A percentile compares a stretch with the other conserved stretches of the same genome.
Conservation (phyloP, 2,797 vertebrate genomes). For the Syndactyla subalaris region DNA sequence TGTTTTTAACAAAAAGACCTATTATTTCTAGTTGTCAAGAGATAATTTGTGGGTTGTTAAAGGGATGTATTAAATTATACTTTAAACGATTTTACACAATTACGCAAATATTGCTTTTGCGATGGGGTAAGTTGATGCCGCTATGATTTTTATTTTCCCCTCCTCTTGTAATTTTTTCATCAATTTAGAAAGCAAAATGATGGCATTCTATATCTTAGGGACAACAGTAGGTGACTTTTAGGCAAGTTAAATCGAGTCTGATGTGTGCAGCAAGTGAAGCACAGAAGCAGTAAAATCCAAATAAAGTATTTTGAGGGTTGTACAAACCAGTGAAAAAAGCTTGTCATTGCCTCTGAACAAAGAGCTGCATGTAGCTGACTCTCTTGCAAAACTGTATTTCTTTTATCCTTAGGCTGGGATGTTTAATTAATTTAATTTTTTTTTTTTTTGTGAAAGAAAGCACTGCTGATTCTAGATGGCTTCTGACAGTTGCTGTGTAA, state of each 20-base stretch:
- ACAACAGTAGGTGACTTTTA: not conserved
- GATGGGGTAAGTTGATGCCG: not conserved
- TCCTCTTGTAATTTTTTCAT: not conserved
- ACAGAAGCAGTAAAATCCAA: not conserved
- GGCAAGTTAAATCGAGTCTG: not conserved
- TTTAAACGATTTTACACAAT: constrained; percentile 70
- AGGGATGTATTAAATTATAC: constrained; percentile 80
- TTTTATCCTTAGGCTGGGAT: not conserved
- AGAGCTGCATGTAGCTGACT: not conserved
- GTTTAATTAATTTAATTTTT: not conserved
- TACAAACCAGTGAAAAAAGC: not conserved
- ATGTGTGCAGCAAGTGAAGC: not conserved
- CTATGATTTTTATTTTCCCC: not conserved
- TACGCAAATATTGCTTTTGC: constrained; percentile 58
- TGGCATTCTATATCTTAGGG: not conserved
- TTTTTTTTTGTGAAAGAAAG: not conserved
- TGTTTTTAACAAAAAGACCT: constrained; percentile 81
- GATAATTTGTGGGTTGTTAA: constrained; percentile 83
- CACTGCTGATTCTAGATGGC: not conserved
- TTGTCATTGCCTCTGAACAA: not conserved
- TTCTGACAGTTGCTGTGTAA: not conserved
- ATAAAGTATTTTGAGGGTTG: not conserved
- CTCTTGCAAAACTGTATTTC: not conserved
- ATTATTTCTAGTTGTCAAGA: constrained; percentile 85
- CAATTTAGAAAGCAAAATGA: not conserved